These are phyloP conservation scores for Actias luna DNA, from an alignment of 2,888 invertebrate species.

Conservation along the genomic window DNA sequence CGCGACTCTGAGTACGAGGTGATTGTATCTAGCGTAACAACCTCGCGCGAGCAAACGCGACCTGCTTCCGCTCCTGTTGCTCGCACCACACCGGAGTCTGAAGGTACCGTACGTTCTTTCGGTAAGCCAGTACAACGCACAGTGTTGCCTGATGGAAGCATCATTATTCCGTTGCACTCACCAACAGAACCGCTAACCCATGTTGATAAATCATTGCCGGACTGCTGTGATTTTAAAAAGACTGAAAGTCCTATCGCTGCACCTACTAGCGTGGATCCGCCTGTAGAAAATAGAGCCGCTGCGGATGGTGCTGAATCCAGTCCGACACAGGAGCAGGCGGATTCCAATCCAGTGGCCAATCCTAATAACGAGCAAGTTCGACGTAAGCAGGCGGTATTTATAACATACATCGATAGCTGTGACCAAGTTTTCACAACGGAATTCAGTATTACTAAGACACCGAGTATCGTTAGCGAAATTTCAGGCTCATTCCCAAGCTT, in stretches of 20 bases:
- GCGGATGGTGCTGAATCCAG: conserved; percentile 22
- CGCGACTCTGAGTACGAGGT: conserved; percentile 30
- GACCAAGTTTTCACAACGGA: conserved; percentile 87
- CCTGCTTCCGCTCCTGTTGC: conserved; percentile 37
- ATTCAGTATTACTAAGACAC: conserved; percentile 84
- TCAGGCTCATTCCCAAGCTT: conserved; percentile 74
- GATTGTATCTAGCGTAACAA: conserved; percentile 18
- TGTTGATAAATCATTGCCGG: conserved; percentile 27
- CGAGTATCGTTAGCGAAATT: conserved; percentile 83
- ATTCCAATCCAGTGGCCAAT: neutral
- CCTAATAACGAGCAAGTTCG: conserved; percentile 30
- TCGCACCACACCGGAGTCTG: conserved; percentile 34
- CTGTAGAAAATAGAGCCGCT: conserved; percentile 17
- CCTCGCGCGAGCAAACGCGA: conserved; percentile 31
- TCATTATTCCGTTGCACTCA: conserved; percentile 79
- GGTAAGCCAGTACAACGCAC: conserved; percentile 58
- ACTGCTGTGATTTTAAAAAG: conserved; percentile 8
- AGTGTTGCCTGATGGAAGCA: conserved; percentile 80
- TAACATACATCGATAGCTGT: conserved; percentile 85
- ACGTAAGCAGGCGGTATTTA: conserved; percentile 81
- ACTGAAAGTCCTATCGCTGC: conserved; percentile 17
- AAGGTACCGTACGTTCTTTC: conserved; percentile 46
- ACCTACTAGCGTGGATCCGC: conserved; percentile 6
- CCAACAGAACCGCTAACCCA: conserved; percentile 61
- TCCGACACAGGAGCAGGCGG: conserved; percentile 12